These are phyloP conservation scores for Cathartes aura DNA, from an alignment of 2,113 vertebrate genomes.

Conservation along the genomic window DNA sequence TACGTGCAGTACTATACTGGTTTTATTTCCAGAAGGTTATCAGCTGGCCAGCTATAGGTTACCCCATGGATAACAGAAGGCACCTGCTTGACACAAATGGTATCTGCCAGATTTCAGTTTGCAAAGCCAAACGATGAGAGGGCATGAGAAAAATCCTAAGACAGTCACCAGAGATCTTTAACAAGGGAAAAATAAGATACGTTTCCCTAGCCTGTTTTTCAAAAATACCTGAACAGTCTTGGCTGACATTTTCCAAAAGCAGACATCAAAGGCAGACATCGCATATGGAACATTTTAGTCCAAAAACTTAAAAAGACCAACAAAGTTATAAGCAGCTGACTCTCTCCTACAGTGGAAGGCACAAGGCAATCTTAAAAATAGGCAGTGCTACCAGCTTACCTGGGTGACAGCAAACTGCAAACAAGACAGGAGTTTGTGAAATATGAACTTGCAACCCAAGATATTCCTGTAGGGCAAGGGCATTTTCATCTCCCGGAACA, in stretches of 20 bases:
- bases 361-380: background rate
- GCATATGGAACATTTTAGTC: background rate
- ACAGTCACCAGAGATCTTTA: background rate
- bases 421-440: background rate
- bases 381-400: background rate
- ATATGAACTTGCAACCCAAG: background rate
- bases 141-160: background rate
- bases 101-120: constrained; percentile 38
- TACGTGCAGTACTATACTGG: background rate
- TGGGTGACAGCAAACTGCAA: background rate
- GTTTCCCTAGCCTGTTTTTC: background rate
- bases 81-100: background rate
- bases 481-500: background rate
- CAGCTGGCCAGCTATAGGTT: constrained; percentile 17
- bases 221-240: background rate
- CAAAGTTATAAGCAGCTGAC: background rate
- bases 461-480: background rate
- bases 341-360: background rate
- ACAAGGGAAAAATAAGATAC: background rate
- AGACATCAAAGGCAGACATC: background rate
- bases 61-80: constrained; percentile 5
- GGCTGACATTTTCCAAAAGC: background rate
- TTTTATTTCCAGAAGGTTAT: constrained; percentile 37
- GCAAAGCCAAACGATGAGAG: background rate
- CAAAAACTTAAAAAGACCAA: background rate